phyloP scores from a whole-genome alignment of 2,113 vertebrate genomes.

The Sclerurus mexicanus region DNA sequence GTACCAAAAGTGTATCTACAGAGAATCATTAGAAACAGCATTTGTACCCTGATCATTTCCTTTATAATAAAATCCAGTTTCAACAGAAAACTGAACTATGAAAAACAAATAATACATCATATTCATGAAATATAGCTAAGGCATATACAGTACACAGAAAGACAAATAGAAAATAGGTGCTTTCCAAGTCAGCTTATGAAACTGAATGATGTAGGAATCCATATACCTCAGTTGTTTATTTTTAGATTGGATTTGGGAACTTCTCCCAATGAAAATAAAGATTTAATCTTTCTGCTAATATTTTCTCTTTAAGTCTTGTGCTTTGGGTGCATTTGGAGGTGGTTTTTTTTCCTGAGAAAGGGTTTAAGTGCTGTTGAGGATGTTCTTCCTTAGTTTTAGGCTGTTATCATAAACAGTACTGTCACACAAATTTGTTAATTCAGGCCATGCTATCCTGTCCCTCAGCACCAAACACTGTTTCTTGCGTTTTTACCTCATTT shows the following conservation, averaged over 20 bases:
- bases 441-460: neutral
- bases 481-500: neutral
- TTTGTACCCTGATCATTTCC: neutral
- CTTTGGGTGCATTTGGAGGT: neutral
- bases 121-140: neutral
- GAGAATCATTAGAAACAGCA: neutral
- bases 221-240: neutral
- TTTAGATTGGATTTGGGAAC: neutral
- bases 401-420: neutral
- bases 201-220: neutral
- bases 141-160: neutral
- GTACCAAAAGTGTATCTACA: neutral
- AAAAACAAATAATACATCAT: neutral
- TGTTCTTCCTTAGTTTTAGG: neutral
- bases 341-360: neutral
- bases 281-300: neutral
- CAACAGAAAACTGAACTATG: neutral
- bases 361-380: neutral
- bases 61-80: neutral
- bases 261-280: neutral
- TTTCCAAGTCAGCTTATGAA: neutral
- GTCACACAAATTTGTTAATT: neutral
- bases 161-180: neutral
- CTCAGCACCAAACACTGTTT: neutral
- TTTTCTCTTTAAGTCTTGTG: neutral